Percentiles rank a stretch among this genome's conserved stretches.
These are phyloP conservation scores for Orthosia gothica DNA, from an alignment of 2,888 invertebrate species.

Conservation along the genomic window DNA sequence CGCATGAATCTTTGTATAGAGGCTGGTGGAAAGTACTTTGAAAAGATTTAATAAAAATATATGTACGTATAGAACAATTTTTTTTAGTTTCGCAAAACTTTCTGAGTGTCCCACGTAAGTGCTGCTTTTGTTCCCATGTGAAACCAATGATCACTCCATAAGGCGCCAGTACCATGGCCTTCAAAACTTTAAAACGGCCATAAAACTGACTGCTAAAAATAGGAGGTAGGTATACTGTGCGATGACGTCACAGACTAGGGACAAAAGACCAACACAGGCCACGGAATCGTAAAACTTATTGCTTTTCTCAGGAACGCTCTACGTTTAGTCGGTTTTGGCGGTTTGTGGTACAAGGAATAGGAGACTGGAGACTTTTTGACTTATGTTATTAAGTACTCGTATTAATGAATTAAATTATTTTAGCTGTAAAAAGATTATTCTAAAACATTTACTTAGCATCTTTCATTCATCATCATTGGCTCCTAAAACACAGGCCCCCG, in stretches of 20 bases:
- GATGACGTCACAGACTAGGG: slow-evolving; percentile 56
- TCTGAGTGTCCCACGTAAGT: too few species aligned
- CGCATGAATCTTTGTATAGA: too few species aligned
- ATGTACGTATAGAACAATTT: too few species aligned
- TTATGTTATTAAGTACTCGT: too few species aligned
- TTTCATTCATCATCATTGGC: too few species aligned
- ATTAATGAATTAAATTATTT: too few species aligned
- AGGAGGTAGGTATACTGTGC: slow-evolving; percentile 21
- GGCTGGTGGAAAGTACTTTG: too few species aligned
- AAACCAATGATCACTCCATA: slow-evolving; percentile 44
- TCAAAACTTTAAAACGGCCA: slow-evolving; percentile 37
- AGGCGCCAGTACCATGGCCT: slow-evolving; percentile 47
- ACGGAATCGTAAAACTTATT: slow-evolving; percentile 82
- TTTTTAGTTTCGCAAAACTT: too few species aligned
- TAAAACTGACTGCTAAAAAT: slow-evolving; percentile 45
- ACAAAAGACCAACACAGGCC: slow-evolving; percentile 76
- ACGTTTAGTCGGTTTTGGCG: slow-evolving; percentile 74
- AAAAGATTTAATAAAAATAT: too few species aligned
- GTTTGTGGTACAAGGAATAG: slow-evolving; percentile 47
- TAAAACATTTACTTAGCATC: too few species aligned
- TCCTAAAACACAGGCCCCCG: too few species aligned
- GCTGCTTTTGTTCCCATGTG: slow-evolving; percentile 46
- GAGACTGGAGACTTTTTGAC: slow-evolving; percentile 1
- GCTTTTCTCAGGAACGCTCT: slow-evolving; percentile 81
- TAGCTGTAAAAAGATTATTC: too few species aligned